Base-by-base conservation (phyloP, 2,888 invertebrate species). In the Hirudinaria manillensis region DNA sequence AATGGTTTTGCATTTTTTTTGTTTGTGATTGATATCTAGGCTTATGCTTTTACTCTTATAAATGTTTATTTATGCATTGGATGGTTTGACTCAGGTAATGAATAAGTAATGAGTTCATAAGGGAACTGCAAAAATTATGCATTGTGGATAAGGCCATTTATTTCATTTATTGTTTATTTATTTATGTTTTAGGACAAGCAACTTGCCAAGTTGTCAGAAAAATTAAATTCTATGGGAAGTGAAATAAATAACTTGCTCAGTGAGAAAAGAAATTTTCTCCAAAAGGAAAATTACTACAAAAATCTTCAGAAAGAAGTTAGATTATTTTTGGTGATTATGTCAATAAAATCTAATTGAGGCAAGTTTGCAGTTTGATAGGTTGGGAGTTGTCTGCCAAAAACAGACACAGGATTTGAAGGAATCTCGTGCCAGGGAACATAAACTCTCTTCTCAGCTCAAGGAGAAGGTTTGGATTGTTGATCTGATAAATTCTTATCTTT, bases 221-320 rank as follows among this genome's bases (percentile, higher is more conserved):
- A 61, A 24, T 24, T 61, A 10, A 61, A 61, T 10, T 29, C 24
- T 13, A 61, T 61, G 61, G 29, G 29, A 29, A 61, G n/a, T 61
- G 61, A 61, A 16, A 61, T 61, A 61, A 61, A 61, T 19, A 61
- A 61, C n/a, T 61, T 61, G n/a, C 61, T 61, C 21, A 16, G 3
- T 29, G 61, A 61, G n/a, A 61, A 61, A 61, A 61, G 61, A n/a
- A 61, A 61, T 27, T 61, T 61, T 27, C 24, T 61, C n/a, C 61
- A 61, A 16, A 61, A 24, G n/a, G 61, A 61, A n/a, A 61, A 61
- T 29, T 24, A 27, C n/a, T 29, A 27, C 29, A 61, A 61, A 29
- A 27, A 10, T 27, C 29, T 61, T 16, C 61, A 61, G 61, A 61
- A 61, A 61, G 61, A 61, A 29, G 61, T 61, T 10, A 16, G 24